Conservation (phyloP, 2,113 vertebrate species). For the Oryzias celebensis region DNA sequence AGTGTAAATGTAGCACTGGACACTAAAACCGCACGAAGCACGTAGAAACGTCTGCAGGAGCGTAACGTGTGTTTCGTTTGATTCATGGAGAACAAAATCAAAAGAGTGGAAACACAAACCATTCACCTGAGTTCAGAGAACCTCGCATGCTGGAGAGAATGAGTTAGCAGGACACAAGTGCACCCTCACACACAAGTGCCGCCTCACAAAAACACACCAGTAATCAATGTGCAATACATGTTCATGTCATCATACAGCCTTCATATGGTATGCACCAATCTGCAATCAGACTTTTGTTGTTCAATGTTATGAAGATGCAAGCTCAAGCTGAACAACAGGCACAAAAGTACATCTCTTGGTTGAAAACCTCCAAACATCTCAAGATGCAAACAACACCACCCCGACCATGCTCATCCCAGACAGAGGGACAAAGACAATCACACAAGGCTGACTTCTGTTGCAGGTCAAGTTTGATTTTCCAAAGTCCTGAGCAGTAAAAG, state of each 20-base stretch:
- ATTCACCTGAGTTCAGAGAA: constrained; percentile 23
- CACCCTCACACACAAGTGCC: constrained; percentile 44
- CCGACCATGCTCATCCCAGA: constrained; percentile 52
- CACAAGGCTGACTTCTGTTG: constrained; percentile 29
- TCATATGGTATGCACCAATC: constrained; percentile 18
- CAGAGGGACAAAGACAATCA: constrained; percentile 14
- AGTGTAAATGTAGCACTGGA: too few species aligned
- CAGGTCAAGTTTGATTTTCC: constrained; percentile 31
- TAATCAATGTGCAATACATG: constrained; percentile 26
- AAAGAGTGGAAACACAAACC: constrained; percentile 12
- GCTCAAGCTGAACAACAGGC: constrained; percentile 32
- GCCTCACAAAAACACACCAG: constrained; percentile 12
- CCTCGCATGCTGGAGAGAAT: constrained; percentile 54
- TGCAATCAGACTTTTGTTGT: constrained; percentile 5
- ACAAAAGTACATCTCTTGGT: constrained; percentile 35
- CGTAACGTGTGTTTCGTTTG: constrained; percentile 33
- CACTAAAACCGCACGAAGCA: constrained; percentile 30
- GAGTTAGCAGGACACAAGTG: constrained; percentile 43
- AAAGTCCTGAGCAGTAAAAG: constrained; percentile 23
- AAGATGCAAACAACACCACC: constrained; percentile 38
- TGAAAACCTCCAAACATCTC: constrained; percentile 23
- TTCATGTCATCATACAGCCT: constrained; percentile 15
- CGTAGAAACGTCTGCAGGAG: constrained; percentile 28
- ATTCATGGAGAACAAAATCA: constrained; percentile 38
- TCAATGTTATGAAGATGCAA: constrained; percentile 40